Evolutionary conservation across 2,113 vertebrate genomes (phyloP), one percentile per base, ranked within the genome.

Genomic region (Syrrhaptes paradoxus): DNA sequence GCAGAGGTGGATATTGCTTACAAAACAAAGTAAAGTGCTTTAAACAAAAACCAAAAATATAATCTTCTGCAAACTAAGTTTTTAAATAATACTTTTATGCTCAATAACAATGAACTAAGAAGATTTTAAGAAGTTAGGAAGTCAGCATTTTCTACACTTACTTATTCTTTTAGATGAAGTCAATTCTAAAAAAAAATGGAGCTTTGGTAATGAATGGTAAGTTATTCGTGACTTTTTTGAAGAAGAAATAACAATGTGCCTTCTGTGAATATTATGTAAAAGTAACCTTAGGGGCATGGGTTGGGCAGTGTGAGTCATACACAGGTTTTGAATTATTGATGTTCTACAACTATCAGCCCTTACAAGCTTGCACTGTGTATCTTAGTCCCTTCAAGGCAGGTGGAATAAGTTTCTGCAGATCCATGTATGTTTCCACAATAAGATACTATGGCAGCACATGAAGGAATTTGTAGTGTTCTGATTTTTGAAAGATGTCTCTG

Each of bases 151-250:
- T 72, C 68, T 63, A 16, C 2, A 5, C 70, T 85, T 54, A 5
- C 70, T 85, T 54, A 87, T 89, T 89, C 81, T 71, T 86, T 84
- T 29, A 78, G 54, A 77, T 72, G 49, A 90, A 94, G 51, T 83
- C 54, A 85, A 41, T 16, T 43, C 68, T n/a, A 9, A 79, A 93
- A 89, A 72, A 68, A 55, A 13, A 57, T 13, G 29, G 14, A n/a
- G 31, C 78, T 91, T 52, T 82, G 34, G 70, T 90, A 92, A 96
- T 71, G 81, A 93, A 96, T 89, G 73, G 55, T 93, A 94, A 96
- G 84, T 90, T 97, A 96, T 96, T 95, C 85, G 94, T 85, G 16
- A 85, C 82, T 92, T 93, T 92, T 94, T 43, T 76, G 61, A 90
- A 51, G 72, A 74, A 89, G 70, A 86, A 96, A 87, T 54, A 93